phyloP scores from a whole-genome alignment of 2,113 vertebrate genomes.

The Stigmatopora nigra region DNA sequence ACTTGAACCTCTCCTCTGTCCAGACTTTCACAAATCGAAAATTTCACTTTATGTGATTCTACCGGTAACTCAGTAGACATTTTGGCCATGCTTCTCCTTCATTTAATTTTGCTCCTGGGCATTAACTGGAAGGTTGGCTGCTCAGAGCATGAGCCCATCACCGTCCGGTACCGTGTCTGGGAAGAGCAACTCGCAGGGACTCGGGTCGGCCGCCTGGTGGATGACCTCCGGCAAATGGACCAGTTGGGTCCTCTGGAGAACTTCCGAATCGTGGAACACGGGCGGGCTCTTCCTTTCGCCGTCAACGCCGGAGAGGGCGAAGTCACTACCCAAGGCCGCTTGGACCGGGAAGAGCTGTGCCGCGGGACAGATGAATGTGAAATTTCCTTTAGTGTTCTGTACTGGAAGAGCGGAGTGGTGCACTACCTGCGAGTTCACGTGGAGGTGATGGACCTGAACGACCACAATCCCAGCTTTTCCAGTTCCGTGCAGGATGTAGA shows the following conservation, averaged over 20 bases:
- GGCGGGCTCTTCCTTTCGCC: slow-evolving; percentile 68
- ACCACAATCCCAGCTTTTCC: slow-evolving; percentile 81
- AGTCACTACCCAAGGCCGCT: slow-evolving; percentile 71
- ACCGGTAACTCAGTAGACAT: slow-evolving; percentile 15
- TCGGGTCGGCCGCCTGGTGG: slow-evolving; percentile 73
- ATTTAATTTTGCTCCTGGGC: slow-evolving; percentile 49
- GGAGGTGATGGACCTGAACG: slow-evolving; percentile 85
- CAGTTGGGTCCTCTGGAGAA: slow-evolving; percentile 51
- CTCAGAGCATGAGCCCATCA: slow-evolving; percentile 40
- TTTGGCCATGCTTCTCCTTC: slow-evolving; percentile 55
- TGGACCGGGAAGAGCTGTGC: slow-evolving; percentile 87
- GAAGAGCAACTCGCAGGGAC: slow-evolving; percentile 82
- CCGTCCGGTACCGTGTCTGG: slow-evolving; percentile 72
- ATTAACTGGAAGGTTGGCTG: slow-evolving; percentile 26
- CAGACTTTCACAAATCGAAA: neutral
- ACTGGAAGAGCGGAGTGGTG: slow-evolving; percentile 59
- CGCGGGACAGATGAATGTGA: slow-evolving; percentile 75
- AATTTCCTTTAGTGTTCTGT: slow-evolving; percentile 80
- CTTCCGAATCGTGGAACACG: slow-evolving; percentile 81
- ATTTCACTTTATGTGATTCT: neutral
- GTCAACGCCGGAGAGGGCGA: slow-evolving; percentile 70
- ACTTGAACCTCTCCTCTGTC: too few relatives aligned
- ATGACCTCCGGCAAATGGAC: slow-evolving; percentile 69
- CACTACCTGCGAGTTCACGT: slow-evolving; percentile 76
- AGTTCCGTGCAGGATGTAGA: slow-evolving; percentile 78